Conservation (phyloP, 2,888 invertebrate genomes). For the Trachelus stipa region DNA sequence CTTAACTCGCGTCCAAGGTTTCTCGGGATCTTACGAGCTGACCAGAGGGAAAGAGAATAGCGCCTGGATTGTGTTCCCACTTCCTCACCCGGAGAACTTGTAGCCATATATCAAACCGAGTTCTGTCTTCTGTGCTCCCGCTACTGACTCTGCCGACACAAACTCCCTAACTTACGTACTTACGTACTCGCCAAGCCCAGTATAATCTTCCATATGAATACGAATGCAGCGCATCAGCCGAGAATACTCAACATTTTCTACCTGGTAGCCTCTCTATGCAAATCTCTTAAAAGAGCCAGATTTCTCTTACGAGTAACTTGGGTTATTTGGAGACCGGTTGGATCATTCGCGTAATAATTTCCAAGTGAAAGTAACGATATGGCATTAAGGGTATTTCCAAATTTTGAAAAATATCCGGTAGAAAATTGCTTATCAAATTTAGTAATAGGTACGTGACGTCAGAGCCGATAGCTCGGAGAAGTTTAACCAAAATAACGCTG, state of each 20-base stretch:
- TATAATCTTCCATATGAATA: slow-evolving; percentile 41
- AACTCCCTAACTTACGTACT: slow-evolving; percentile 48
- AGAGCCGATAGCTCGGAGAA: neutral
- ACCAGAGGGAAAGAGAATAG: slow-evolving; percentile 38
- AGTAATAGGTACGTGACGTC: neutral
- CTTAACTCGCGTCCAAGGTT: slow-evolving; percentile 34
- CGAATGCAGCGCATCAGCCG: slow-evolving; percentile 32
- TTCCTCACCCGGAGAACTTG: slow-evolving; percentile 48
- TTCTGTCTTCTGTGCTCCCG: slow-evolving; percentile 41
- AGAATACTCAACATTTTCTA: neutral
- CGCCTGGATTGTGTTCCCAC: slow-evolving; percentile 48
- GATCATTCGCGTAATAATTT: neutral
- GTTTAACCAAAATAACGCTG: neutral
- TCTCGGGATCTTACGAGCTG: slow-evolving; percentile 26
- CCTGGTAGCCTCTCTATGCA: neutral
- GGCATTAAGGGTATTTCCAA: neutral
- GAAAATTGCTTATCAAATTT: neutral
- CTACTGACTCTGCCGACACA: slow-evolving; percentile 20
- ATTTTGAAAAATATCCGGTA: neutral
- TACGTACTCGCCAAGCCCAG: slow-evolving; percentile 38
- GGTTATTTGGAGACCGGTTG: too few relatives aligned
- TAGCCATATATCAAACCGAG: slow-evolving; percentile 53
- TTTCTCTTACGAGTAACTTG: neutral
- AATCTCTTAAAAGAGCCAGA: neutral
- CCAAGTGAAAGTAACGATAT: neutral